Percentiles rank a stretch among this genome's conserved stretches.
These are phyloP conservation scores for Tenualosa thibaudeaui DNA, from an alignment of 2,797 vertebrate genomes.

Conservation along the genomic window DNA sequence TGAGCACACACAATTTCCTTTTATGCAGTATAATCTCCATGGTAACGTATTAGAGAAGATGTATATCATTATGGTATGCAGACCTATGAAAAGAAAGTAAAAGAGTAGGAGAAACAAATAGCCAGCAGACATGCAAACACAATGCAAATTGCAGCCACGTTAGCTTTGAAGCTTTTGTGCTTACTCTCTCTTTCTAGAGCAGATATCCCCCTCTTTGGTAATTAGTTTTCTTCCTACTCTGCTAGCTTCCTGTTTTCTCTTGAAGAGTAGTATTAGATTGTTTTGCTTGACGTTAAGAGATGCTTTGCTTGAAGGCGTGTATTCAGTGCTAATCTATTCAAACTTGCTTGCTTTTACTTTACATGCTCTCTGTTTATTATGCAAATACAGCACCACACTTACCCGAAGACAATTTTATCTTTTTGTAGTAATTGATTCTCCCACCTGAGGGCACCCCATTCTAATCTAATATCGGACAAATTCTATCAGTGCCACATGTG, in stretches of 20 bases:
- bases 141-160: not conserved
- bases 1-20: conserved; percentile 29
- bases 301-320: conserved; percentile 23
- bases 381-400: conserved; percentile 51
- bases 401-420: conserved; percentile 60
- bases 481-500: conserved; percentile 61
- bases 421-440: conserved; percentile 78
- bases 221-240: not conserved
- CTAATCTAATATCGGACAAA: conserved; percentile 75
- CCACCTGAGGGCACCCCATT: conserved; percentile 80
- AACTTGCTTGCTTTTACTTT: conserved; percentile 8
- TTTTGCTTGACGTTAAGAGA: not conserved
- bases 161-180: not conserved
- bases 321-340: conserved; percentile 12
- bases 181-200: not conserved
- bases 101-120: not conserved
- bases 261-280: not conserved
- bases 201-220: not conserved
- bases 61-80: conserved; percentile 47
- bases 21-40: conserved; percentile 54
- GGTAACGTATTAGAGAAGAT: conserved; percentile 62
- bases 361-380: conserved; percentile 57
- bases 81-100: not conserved
- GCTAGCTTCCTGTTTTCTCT: not conserved
- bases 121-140: not conserved